A percentile compares a stretch with the other conserved stretches of the same genome.
phyloP scores from a whole-genome alignment of 1,140 invertebrate species.

The Drosophila rhopaloa region DNA sequence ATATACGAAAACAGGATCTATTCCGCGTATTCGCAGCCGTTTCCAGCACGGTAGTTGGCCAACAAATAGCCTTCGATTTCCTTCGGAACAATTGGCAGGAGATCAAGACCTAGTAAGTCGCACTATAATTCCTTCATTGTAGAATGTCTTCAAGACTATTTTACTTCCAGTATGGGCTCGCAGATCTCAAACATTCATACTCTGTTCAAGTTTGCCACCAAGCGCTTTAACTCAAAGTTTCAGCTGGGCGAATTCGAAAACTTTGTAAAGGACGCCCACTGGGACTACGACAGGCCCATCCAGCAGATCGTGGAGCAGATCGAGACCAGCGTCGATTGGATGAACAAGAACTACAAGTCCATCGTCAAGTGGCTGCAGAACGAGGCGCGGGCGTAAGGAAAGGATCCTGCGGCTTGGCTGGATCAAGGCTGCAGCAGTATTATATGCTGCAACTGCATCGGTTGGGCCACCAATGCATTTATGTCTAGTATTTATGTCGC shows the following conservation, averaged over 20 bases:
- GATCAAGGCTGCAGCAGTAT: slow-evolving; percentile 67
- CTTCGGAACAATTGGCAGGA: slow-evolving; percentile 90
- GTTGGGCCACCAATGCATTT: slow-evolving; percentile 51
- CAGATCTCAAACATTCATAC: slow-evolving; percentile 89
- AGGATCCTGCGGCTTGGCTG: slow-evolving; percentile 33
- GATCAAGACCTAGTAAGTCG: slow-evolving; percentile 89
- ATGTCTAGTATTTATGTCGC: slow-evolving; percentile 59
- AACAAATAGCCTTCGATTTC: slow-evolving; percentile 90
- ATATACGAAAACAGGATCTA: slow-evolving; percentile 92
- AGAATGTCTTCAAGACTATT: neutral
- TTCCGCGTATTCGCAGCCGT: slow-evolving; percentile 90
- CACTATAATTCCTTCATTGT: neutral
- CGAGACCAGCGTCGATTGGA: slow-evolving; percentile 92
- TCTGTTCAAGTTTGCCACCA: slow-evolving; percentile 90
- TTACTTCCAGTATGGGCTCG: slow-evolving; percentile 87
- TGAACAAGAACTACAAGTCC: slow-evolving; percentile 89
- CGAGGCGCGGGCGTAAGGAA: slow-evolving; percentile 25
- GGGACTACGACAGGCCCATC: slow-evolving; percentile 89
- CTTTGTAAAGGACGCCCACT: slow-evolving; percentile 87
- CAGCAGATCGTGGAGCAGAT: slow-evolving; percentile 92
- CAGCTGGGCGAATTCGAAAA: slow-evolving; percentile 91
- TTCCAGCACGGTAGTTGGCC: slow-evolving; percentile 89
- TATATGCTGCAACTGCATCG: slow-evolving; percentile 35
- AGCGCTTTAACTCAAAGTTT: slow-evolving; percentile 89
- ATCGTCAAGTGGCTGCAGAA: slow-evolving; percentile 90